Base-by-base conservation (phyloP, 2,888 invertebrate species). In the Mystacides longicornis region DNA sequence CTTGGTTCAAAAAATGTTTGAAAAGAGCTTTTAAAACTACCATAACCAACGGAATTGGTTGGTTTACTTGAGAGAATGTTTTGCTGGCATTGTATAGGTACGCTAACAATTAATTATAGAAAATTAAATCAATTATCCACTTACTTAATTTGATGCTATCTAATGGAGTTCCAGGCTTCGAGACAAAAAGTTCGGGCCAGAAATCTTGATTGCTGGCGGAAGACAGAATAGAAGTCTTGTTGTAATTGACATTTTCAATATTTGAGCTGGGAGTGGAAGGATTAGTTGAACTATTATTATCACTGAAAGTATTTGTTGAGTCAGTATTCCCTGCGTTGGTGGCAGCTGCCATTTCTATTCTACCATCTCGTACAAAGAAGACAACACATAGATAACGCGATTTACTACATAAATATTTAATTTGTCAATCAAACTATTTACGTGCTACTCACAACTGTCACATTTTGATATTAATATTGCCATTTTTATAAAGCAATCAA, bases 181-280 rank as follows among this genome's bases (percentile, higher is more conserved):
- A 72, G 64, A 77, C 62, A 62, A 77, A 65, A 59, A 77, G 68
- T 68, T 77, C 77, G 64, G 77, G 77, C 77, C 77, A 77, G 70
- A 71, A 75, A 18, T 61, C 61, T 20, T 51, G 52, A 22, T 53
- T 52, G 7, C 43, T 11, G 18, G 60, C 57, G 11, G 60, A 54
- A 7, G 60, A 54, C 18, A 48, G 16, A 4, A 57, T 55, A 19
- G 42, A 43, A 23, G 33, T 48, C 31, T 51, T 47, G 16, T 48
- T 31, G 45, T 54, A 46, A 23, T 21, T 46, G 20, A 21, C 51
- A 45, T 51, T 51, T 49, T 56, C 56, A 19, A 27, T 20, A 14
- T 46, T 21, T 52, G 49, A 51, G 31, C 27, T 21, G 1, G 33
- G 20, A 23, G 49, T 47, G 23, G 49, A 47, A 23, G 51, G 23